Evolutionary conservation across 1,140 invertebrate species (phyloP).

Genomic region (Eriocheir sinensis): DNA sequence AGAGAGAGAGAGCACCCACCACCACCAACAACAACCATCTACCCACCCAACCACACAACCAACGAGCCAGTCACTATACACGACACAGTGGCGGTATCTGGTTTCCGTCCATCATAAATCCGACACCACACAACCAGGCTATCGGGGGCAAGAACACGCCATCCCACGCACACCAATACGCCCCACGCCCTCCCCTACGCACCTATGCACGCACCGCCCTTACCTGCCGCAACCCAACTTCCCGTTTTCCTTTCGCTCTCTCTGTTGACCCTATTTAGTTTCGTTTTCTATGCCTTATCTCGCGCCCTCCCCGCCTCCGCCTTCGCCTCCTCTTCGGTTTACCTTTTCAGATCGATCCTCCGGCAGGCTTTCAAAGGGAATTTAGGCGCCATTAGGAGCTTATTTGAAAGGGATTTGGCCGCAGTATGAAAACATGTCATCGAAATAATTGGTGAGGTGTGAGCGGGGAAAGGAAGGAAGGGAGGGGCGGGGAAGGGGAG

Average conservation of each 20-base stretch:
- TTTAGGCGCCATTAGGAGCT: neutral
- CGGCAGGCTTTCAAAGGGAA: neutral
- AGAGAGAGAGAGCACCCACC: no score
- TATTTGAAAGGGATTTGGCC: constrained; percentile 13
- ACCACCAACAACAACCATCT: no score
- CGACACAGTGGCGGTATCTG: no score
- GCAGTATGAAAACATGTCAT: constrained; percentile 17
- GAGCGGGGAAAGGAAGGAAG: no score
- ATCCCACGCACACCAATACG: neutral
- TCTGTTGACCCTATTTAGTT: neutral
- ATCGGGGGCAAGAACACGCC: neutral
- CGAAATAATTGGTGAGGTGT: constrained; percentile 24
- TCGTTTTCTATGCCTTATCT: neutral
- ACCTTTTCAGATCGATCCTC: constrained; percentile 13
- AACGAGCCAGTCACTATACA: no score
- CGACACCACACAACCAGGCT: neutral
- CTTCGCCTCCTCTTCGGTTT: neutral
- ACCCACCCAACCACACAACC: no score
- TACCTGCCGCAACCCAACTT: neutral
- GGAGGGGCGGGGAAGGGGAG: no score
- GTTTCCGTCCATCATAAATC: neutral
- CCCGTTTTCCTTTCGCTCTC: neutral
- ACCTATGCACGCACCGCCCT: neutral
- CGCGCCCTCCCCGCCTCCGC: neutral
- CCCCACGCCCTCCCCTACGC: neutral